Evolutionary conservation across 2,888 invertebrate species (phyloP), one percentile per base, ranked within the genome.

Genomic region (Hypolimnas misippus): DNA sequence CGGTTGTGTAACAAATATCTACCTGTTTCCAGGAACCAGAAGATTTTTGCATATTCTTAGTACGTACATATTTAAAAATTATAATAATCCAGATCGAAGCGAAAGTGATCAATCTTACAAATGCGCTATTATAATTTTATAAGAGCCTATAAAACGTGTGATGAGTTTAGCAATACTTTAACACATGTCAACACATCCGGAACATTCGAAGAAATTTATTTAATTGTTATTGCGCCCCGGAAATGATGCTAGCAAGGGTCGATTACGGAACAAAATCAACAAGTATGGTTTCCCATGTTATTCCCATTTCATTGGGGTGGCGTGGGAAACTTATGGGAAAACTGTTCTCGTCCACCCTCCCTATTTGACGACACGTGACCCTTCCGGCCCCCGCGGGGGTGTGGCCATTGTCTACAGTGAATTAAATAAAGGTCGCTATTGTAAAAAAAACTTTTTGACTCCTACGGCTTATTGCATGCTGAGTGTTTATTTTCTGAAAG

Each of bases 261-360:
- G 79, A 83, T 82, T 81, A 80, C 78, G 81, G 79, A 81, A 84
- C 83, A 84, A 83, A 88, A 85, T 84, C 86, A 87, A 89, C 87
- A 89, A 87, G 84, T 83, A 76, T 77, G 84, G 84, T 84, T 88
- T 88, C 88, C 82, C 83, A 80, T 81, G 74, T 65, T 73, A 75
- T 87, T 87, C 87, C 82, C 82, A 81, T 81, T 75, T 67, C 73
- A 74, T 74, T 68, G 84, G 85, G 81, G 78, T 75, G 76, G 82
- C 89, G 90, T 90, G 91, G 91, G 91, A 90, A 91, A 79, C 81
- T 68, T 57, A 69, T 70, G 76, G 79, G 87, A 83, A 83, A 87
- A 82, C 76, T 75, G 81, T 88, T 90, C 90, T 78, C 91, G 87
- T 69, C 84, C 82, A 74, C 83, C 86, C 81, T 75, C 73, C 68